Percentiles rank a stretch among this genome's conserved stretches.
Evolutionary conservation across 1,140 invertebrate genomes (phyloP).

Genomic region (Euschistus heros): DNA sequence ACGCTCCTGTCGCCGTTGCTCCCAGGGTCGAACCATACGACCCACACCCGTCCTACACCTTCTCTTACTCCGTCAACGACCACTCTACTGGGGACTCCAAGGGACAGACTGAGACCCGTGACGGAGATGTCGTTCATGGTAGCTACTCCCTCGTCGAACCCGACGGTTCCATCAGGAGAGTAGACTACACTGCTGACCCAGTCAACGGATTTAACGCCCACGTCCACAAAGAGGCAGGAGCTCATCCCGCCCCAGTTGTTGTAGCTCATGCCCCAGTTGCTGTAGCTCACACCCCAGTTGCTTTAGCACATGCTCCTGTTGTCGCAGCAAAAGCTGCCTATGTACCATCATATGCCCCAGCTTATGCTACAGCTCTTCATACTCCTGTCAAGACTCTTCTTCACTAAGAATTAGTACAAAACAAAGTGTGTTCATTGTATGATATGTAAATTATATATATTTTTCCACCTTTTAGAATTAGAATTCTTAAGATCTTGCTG

Average conservation of each 20-base stretch:
- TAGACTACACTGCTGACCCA: too few relatives aligned
- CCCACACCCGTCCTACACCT: conserved; percentile 30
- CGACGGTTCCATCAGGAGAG: neutral
- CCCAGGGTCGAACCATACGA: neutral
- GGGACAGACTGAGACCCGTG: conserved; percentile 1
- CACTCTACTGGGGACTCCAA: conserved; percentile 8
- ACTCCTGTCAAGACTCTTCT: too few relatives aligned
- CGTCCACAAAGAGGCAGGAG: too few relatives aligned
- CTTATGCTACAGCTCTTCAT: too few relatives aligned
- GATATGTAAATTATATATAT: too few relatives aligned
- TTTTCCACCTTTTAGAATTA: too few relatives aligned
- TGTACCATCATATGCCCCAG: too few relatives aligned
- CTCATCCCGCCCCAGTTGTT: conserved; percentile 30
- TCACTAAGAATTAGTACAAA: too few relatives aligned
- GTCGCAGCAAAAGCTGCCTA: neutral
- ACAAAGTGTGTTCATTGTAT: too few relatives aligned
- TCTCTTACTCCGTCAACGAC: conserved; percentile 26
- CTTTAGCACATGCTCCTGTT: neutral
- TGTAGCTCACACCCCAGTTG: neutral
- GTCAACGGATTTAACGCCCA: too few relatives aligned
- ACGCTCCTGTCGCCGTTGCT: neutral
- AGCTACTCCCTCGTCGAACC: conserved; percentile 8
- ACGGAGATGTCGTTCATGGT: conserved; percentile 10
- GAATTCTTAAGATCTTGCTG: too few relatives aligned
- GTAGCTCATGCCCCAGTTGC: conserved; percentile 20